Percentiles rank a stretch among this genome's conserved stretches.
phyloP scores from a whole-genome alignment of 53 echinoderm and acorn worm species.

The Holothuria scabra region DNA sequence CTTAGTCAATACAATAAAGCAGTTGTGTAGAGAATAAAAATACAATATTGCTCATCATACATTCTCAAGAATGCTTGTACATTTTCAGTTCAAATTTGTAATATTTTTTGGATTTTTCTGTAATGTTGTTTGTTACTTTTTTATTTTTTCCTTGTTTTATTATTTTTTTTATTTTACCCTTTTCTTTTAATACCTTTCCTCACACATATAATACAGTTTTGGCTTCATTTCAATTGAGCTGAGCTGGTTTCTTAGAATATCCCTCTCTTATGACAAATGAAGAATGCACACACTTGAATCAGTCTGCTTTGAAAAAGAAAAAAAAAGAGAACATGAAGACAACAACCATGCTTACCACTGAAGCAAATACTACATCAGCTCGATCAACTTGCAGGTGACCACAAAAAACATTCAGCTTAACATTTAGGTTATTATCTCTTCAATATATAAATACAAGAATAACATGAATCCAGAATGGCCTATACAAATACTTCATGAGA shows the following conservation, averaged over 20 bases:
- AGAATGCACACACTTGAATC: constrained; percentile 50
- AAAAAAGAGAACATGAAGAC: not conserved
- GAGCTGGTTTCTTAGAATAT: constrained; percentile 44
- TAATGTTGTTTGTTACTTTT: constrained; percentile 1
- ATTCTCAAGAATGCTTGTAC: constrained; percentile 36
- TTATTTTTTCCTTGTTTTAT: not conserved
- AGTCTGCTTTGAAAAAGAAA: constrained; percentile 40
- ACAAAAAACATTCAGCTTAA: too few relatives aligned
- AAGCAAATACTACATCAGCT: too few relatives aligned
- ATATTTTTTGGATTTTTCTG: constrained; percentile 13
- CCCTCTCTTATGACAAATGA: constrained; percentile 6
- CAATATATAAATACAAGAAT: constrained; percentile 47
- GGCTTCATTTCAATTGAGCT: constrained; percentile 47
- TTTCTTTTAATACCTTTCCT: not conserved
- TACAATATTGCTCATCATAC: constrained; percentile 53
- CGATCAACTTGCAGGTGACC: too few relatives aligned
- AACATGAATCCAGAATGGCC: constrained; percentile 46
- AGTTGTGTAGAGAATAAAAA: constrained; percentile 52
- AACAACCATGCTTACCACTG: too few relatives aligned
- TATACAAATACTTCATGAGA: constrained; percentile 42
- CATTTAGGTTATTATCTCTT: constrained; percentile 2
- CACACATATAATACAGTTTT: constrained; percentile 41
- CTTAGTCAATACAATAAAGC: constrained; percentile 46
- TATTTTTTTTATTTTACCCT: not conserved
- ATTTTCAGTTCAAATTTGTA: constrained; percentile 40